Conservation (phyloP, 1,140 invertebrate genomes). For the Bombus cullumanus region DNA sequence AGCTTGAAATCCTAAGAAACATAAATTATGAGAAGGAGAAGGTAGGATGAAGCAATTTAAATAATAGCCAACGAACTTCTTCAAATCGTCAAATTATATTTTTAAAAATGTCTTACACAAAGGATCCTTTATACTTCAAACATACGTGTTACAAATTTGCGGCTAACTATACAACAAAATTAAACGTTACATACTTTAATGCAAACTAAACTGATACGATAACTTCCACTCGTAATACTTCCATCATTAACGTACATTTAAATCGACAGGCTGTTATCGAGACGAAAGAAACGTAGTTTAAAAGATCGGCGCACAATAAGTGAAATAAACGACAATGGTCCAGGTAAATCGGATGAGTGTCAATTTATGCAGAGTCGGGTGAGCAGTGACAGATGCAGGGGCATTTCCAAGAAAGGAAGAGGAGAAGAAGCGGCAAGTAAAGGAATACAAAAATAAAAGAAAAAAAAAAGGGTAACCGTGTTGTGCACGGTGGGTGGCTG, state of each 20-base stretch:
- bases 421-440: background rate
- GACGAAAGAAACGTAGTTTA: background rate
- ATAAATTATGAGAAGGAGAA: too few relatives aligned
- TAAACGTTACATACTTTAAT: too few relatives aligned
- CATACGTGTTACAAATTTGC: too few relatives aligned
- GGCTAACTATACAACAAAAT: too few relatives aligned
- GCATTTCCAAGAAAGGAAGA: background rate
- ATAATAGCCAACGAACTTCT: too few relatives aligned
- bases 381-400: constrained; percentile 33
- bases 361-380: constrained; percentile 64
- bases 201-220: too few relatives aligned
- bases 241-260: too few relatives aligned
- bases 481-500: constrained; percentile 27
- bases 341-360: constrained; percentile 62
- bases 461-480: constrained; percentile 18
- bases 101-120: background rate
- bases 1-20: too few relatives aligned
- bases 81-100: too few relatives aligned
- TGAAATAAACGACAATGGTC: background rate
- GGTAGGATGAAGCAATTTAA: too few relatives aligned
- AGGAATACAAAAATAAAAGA: background rate
- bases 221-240: too few relatives aligned
- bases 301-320: background rate
- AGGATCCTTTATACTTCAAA: background rate
- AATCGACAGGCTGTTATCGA: too few relatives aligned